phyloP scores from a whole-genome alignment of 2,113 vertebrate species.

The Etheostoma cragini region DNA sequence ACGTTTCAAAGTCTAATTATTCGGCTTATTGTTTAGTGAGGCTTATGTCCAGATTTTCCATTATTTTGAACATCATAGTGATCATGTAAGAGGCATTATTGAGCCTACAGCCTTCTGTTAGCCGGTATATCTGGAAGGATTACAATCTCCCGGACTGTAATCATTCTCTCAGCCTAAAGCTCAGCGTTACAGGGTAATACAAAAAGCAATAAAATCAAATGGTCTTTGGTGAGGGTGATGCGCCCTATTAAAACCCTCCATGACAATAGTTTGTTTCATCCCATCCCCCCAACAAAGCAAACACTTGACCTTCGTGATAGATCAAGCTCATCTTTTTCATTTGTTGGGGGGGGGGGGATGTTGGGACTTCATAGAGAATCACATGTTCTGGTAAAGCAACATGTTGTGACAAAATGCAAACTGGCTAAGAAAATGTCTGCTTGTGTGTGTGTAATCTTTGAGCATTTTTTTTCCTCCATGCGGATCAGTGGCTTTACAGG shows the following conservation, averaged over 20 bases:
- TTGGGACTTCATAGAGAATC: constrained; percentile 43
- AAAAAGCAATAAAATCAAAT: constrained; percentile 62
- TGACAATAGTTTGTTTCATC: constrained; percentile 62
- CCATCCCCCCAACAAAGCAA: constrained; percentile 42
- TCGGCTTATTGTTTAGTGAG: background rate
- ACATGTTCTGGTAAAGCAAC: constrained; percentile 30
- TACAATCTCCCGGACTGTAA: constrained; percentile 61
- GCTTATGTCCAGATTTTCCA: constrained; percentile 25
- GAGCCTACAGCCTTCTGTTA: constrained; percentile 50
- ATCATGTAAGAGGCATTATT: constrained; percentile 47
- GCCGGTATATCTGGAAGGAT: constrained; percentile 47
- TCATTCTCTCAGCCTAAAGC: constrained; percentile 61
- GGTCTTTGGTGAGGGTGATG: constrained; percentile 47
- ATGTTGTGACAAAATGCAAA: constrained; percentile 42
- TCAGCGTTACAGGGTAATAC: constrained; percentile 47
- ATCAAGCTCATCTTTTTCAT: constrained; percentile 33
- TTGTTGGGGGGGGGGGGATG: background rate
- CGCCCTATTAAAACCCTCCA: constrained; percentile 52
- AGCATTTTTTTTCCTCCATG: background rate
- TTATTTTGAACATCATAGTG: constrained; percentile 48
- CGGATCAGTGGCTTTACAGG: constrained; percentile 36
- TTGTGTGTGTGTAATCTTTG: constrained; percentile 36
- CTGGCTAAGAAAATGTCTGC: constrained; percentile 33
- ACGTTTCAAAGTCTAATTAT: constrained; percentile 22
- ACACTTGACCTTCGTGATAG: constrained; percentile 49